These are phyloP conservation scores for Chydorus sphaericus DNA, from an alignment of 2,888 invertebrate genomes.

Conservation along the genomic window DNA sequence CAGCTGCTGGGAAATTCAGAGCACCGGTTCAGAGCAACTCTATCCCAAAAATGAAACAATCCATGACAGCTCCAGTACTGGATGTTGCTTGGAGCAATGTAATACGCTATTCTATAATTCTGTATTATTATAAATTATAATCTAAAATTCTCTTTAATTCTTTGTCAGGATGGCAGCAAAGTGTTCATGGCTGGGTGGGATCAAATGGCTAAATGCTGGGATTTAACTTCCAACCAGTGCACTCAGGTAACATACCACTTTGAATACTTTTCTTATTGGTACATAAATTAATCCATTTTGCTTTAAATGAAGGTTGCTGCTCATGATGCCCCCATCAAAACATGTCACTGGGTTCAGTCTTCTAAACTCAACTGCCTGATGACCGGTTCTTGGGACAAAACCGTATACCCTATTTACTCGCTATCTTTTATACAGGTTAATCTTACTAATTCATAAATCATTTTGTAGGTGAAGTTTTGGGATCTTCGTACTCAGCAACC, in stretches of 20 bases:
- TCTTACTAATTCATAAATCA: no score
- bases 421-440: no score
- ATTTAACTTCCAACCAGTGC: slow-evolving; percentile 70
- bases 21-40: slow-evolving; percentile 80
- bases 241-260: slow-evolving; percentile 38
- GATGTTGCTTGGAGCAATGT: slow-evolving; percentile 95
- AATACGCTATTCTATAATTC: no score
- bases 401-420: no score
- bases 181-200: slow-evolving; percentile 84
- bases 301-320: slow-evolving; percentile 62
- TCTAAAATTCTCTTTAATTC: no score
- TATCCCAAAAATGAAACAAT: slow-evolving; percentile 90
- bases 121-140: slow-evolving; percentile 9
- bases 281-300: no score
- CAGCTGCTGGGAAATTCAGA: slow-evolving; percentile 86
- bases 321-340: slow-evolving; percentile 91
- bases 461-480: slow-evolving; percentile 92
- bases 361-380: slow-evolving; percentile 89
- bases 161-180: slow-evolving; percentile 63
- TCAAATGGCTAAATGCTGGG: slow-evolving; percentile 88
- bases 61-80: slow-evolving; percentile 88
- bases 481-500: slow-evolving; percentile 82
- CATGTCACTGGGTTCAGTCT: slow-evolving; percentile 95
- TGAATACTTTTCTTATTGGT: no score
- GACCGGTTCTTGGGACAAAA: slow-evolving; percentile 99